Evolutionary conservation across 2,797 vertebrate genomes (phyloP).

Genomic region (Epinephelus malabaricus): DNA sequence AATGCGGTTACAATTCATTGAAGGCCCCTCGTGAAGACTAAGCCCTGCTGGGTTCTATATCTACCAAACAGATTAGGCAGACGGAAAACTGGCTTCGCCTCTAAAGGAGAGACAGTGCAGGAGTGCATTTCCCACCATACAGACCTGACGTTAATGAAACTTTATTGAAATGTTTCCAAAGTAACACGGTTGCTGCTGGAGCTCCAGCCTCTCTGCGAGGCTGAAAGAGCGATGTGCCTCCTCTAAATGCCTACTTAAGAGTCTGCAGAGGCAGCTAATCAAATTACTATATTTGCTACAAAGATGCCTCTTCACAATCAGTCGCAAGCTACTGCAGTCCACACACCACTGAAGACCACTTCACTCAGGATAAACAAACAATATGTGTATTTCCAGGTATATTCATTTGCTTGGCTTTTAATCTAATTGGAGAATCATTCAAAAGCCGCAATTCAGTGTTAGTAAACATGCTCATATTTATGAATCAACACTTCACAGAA

Average conservation of each 20-base stretch:
- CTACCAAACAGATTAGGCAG: slow-evolving; percentile 62
- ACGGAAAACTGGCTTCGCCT: slow-evolving; percentile 54
- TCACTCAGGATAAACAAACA: slow-evolving; percentile 41
- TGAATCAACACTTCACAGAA: slow-evolving; percentile 25
- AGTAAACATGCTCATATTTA: background rate
- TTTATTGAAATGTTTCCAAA: slow-evolving; percentile 72
- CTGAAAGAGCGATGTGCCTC: slow-evolving; percentile 54
- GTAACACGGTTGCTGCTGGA: slow-evolving; percentile 47
- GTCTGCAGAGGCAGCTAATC: slow-evolving; percentile 66
- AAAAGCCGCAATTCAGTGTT: slow-evolving; percentile 25
- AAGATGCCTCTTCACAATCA: slow-evolving; percentile 51
- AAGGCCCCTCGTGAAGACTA: slow-evolving; percentile 51
- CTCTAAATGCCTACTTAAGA: slow-evolving; percentile 67
- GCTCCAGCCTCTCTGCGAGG: slow-evolving; percentile 36
- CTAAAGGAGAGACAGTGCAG: slow-evolving; percentile 32
- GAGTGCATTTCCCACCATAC: slow-evolving; percentile 49
- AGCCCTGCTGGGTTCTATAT: slow-evolving; percentile 47
- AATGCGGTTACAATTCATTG: slow-evolving; percentile 69
- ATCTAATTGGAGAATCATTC: slow-evolving; percentile 57
- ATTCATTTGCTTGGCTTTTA: slow-evolving; percentile 67
- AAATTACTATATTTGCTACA: slow-evolving; percentile 67
- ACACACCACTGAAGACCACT: slow-evolving; percentile 37
- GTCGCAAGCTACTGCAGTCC: slow-evolving; percentile 49
- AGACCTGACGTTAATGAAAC: slow-evolving; percentile 74
- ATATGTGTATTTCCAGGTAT: slow-evolving; percentile 46